Percentiles rank a stretch among this genome's conserved stretches.
These are phyloP conservation scores for Pantherophis guttatus DNA, from an alignment of 2,113 vertebrate species.

Conservation along the genomic window DNA sequence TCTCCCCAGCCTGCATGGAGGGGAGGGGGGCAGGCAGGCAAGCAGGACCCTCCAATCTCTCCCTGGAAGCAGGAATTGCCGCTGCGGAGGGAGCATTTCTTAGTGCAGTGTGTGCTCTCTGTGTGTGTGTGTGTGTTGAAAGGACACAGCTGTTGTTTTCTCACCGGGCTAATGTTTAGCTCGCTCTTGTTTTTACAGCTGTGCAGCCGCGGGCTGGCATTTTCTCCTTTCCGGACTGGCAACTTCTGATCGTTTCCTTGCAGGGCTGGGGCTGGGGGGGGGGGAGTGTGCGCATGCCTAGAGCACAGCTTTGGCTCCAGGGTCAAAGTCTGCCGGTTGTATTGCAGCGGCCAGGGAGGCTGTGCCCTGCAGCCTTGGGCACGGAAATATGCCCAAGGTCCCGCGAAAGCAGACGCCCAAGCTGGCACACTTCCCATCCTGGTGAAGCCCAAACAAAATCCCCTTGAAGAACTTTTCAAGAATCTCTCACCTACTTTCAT, in stretches of 20 bases:
- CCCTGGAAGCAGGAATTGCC: not conserved
- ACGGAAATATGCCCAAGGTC: too few species aligned
- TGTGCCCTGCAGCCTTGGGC: not conserved
- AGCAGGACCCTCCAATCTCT: not conserved
- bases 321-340: not conserved
- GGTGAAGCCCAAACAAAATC: too few species aligned
- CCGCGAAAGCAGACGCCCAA: not conserved
- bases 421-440: not conserved
- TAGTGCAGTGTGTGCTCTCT: not conserved
- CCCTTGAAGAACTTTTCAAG: too few species aligned
- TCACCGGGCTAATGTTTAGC: not conserved
- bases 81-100: not conserved
- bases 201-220: not conserved
- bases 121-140: not conserved
- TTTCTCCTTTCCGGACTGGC: not conserved
- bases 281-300: not conserved
- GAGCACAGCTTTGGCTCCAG: not conserved
- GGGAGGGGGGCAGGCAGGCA: too few species aligned
- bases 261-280: too few species aligned
- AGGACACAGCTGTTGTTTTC: not conserved
- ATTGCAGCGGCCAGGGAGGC: not conserved
- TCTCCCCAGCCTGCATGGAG: not conserved
- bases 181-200: not conserved
- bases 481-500: too few species aligned
- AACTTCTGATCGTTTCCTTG: not conserved